Conservation (phyloP, 37 sponge, comb jelly and placozoan species). For the Ianthella basta region DNA sequence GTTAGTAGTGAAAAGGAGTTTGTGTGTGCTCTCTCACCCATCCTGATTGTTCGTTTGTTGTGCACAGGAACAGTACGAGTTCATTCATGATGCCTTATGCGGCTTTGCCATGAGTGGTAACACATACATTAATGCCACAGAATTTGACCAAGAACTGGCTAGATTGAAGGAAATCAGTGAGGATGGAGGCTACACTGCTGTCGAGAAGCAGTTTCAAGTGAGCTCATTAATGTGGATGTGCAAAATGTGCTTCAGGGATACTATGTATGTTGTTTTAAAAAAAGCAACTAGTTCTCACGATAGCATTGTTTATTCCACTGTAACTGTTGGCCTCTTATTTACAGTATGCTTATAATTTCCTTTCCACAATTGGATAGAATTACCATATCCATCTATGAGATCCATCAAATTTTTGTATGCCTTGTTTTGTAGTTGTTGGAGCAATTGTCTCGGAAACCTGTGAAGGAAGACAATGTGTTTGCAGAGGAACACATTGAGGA, state of each 20-base stretch:
- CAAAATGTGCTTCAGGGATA: too few relatives aligned
- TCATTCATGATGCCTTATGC: constrained; percentile 9
- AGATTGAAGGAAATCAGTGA: background rate
- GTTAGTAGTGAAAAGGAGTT: too few relatives aligned
- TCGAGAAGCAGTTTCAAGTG: too few relatives aligned
- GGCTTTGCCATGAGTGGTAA: background rate
- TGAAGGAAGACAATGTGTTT: background rate
- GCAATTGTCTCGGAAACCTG: constrained; percentile 6
- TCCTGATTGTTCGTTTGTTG: background rate
- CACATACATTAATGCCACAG: background rate
- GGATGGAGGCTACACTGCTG: background rate
- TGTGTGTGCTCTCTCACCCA: too few relatives aligned
- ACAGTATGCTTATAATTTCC: too few relatives aligned
- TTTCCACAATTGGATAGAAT: background rate
- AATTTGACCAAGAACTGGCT: too few relatives aligned
- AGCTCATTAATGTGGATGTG: background rate
- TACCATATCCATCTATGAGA: background rate
- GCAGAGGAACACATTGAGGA: background rate
- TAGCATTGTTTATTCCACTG: too few relatives aligned
- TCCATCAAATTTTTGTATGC: background rate
- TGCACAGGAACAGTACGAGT: constrained; percentile 2
- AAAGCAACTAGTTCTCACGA: too few relatives aligned
- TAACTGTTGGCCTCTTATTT: too few relatives aligned
- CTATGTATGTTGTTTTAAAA: too few relatives aligned
- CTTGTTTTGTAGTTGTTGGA: constrained; percentile 10